phyloP scores from a whole-genome alignment of 2,888 invertebrate genomes.

The Endotricha flammealis region DNA sequence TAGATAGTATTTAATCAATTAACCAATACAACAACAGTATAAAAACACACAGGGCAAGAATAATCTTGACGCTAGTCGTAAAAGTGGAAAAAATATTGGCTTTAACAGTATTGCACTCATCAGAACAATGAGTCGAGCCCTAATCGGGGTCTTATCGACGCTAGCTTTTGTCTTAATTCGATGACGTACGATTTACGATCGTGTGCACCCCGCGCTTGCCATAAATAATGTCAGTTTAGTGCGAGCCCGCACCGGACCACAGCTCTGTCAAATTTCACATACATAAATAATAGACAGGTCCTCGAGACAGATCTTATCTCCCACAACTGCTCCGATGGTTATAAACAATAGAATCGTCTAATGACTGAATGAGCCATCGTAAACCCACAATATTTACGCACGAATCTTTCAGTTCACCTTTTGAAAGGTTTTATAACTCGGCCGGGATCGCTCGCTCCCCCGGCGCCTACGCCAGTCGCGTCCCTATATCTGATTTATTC shows the following conservation, averaged over 20 bases:
- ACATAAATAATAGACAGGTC: slow-evolving; percentile 69
- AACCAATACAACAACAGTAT: no score
- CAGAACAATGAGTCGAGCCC: slow-evolving; percentile 61
- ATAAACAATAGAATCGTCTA: slow-evolving; percentile 69
- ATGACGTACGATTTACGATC: slow-evolving; percentile 63
- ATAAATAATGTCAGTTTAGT: slow-evolving; percentile 70
- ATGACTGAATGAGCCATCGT: slow-evolving; percentile 74
- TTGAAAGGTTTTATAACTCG: slow-evolving; percentile 70
- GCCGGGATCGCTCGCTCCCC: slow-evolving; percentile 49
- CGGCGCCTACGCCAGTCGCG: slow-evolving; percentile 60
- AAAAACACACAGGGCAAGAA: no score
- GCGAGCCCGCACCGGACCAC: slow-evolving; percentile 40
- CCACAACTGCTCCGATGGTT: slow-evolving; percentile 60
- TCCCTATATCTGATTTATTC: slow-evolving; percentile 73
- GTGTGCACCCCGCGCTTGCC: slow-evolving; percentile 47
- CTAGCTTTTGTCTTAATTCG: slow-evolving; percentile 73
- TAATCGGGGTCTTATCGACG: slow-evolving; percentile 61
- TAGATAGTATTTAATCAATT: no score
- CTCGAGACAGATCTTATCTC: slow-evolving; percentile 65
- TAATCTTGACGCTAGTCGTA: slow-evolving; percentile 56
- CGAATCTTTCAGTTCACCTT: slow-evolving; percentile 67
- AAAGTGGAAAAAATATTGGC: slow-evolving; percentile 60
- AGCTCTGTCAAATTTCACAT: slow-evolving; percentile 72
- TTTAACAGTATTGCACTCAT: slow-evolving; percentile 56
- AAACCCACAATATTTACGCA: slow-evolving; percentile 73